Evolutionary conservation across 2,888 invertebrate genomes (phyloP).

Genomic region (Hemicrepidius hirtus): DNA sequence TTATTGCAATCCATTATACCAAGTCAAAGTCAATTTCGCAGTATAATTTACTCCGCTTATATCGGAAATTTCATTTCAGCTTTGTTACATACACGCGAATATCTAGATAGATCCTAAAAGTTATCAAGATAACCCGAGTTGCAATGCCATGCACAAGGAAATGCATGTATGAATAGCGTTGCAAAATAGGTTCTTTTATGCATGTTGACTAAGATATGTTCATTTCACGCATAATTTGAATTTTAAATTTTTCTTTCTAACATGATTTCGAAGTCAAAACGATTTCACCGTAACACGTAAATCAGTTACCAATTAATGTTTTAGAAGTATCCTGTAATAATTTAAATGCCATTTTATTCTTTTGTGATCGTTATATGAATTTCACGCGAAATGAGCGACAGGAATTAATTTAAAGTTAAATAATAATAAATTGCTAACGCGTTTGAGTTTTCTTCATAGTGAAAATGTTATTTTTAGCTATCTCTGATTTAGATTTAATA

Average conservation of each 20-base stretch:
- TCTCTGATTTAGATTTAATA: slow-evolving; percentile 19
- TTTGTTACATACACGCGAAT: slow-evolving; percentile 6
- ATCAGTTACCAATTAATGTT: neutral
- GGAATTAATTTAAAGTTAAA: neutral
- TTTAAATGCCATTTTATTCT: neutral
- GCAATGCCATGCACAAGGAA: neutral
- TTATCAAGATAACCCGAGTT: slow-evolving; percentile 25
- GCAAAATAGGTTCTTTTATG: slow-evolving; percentile 15
- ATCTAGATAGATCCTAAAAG: slow-evolving; percentile 16
- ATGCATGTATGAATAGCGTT: slow-evolving; percentile 4
- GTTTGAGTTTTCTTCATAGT: neutral
- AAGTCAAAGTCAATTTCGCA: neutral
- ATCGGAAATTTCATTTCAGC: slow-evolving; percentile 13
- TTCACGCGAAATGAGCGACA: neutral
- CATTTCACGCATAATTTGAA: slow-evolving; percentile 2
- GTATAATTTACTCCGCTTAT: neutral
- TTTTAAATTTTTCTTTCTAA: neutral
- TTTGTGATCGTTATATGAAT: neutral
- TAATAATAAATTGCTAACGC: neutral
- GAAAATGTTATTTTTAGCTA: neutral
- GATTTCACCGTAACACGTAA: neutral
- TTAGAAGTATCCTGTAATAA: neutral
- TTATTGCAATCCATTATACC: neutral
- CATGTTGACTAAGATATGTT: slow-evolving; percentile 6
- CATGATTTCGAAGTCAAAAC: neutral